Percentiles rank a stretch among this genome's conserved stretches.
These are phyloP conservation scores for Antheraea yamamai DNA, from an alignment of 2,888 invertebrate species.

Conservation along the genomic window DNA sequence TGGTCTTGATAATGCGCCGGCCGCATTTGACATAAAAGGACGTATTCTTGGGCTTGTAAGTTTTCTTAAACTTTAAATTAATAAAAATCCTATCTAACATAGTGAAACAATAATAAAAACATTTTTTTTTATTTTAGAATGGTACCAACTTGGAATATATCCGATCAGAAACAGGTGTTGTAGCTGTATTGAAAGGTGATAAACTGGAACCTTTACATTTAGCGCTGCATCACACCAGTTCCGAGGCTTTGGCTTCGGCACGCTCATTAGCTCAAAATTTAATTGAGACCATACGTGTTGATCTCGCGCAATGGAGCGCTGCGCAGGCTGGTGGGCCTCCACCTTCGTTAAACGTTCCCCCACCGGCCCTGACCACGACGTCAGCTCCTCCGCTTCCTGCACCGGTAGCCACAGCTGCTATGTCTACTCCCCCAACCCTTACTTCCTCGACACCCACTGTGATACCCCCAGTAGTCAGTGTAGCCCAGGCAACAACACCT, in stretches of 20 bases:
- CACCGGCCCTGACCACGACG: constrained; percentile 64
- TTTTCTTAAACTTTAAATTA: constrained; percentile 28
- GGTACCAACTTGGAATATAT: constrained; percentile 90
- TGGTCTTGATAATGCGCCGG: constrained; percentile 89
- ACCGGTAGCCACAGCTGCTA: constrained; percentile 56
- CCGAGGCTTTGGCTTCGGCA: constrained; percentile 86
- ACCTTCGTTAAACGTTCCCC: constrained; percentile 69
- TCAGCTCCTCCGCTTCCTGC: constrained; percentile 62
- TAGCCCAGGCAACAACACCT: constrained; percentile 64
- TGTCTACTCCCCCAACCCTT: constrained; percentile 60
- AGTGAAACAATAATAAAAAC: background rate
- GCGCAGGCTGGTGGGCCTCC: constrained; percentile 72
- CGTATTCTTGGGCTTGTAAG: constrained; percentile 86
- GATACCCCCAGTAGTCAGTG: constrained; percentile 70
- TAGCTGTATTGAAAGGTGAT: constrained; percentile 86
- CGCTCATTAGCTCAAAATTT: constrained; percentile 88
- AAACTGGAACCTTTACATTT: constrained; percentile 89
- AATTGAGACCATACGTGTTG: constrained; percentile 88
- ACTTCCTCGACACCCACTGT: constrained; percentile 58
- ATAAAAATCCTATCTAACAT: background rate
- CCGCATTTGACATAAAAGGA: constrained; percentile 88
- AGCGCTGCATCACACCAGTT: constrained; percentile 87
- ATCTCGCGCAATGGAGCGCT: constrained; percentile 77
- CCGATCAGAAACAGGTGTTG: constrained; percentile 89
- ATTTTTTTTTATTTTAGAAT: constrained; percentile 63